phyloP scores from a whole-genome alignment of 1,140 invertebrate genomes.

The Holotrichia oblita region DNA sequence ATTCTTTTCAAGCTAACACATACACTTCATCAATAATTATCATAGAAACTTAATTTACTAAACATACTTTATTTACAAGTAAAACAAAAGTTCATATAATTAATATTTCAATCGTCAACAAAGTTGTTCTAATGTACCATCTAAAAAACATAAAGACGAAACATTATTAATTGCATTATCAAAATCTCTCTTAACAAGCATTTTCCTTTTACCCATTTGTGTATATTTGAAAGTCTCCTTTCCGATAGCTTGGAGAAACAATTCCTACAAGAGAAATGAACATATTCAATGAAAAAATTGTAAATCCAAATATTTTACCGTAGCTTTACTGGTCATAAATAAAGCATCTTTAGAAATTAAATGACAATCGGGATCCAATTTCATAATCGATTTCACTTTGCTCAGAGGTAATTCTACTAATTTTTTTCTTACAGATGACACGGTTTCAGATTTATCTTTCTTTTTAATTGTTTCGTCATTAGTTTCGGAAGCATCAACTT shows the following conservation, averaged over 20 bases:
- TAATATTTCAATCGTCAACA: not conserved
- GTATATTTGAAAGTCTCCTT: constrained; percentile 82
- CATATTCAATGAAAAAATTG: not conserved
- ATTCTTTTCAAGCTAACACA: no score
- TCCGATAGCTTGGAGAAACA: constrained; percentile 83
- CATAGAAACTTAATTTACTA: no score
- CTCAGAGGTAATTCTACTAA: constrained; percentile 76
- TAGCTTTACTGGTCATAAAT: constrained; percentile 84
- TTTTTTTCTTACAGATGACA: constrained; percentile 62
- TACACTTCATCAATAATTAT: no score
- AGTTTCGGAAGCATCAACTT: not conserved
- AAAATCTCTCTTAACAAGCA: constrained; percentile 82
- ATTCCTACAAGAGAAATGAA: constrained; percentile 64
- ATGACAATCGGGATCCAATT: constrained; percentile 84
- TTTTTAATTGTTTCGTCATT: not conserved
- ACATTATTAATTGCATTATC: constrained; percentile 76
- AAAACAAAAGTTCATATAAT: not conserved
- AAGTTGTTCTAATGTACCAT: constrained; percentile 77
- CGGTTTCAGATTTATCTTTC: constrained; percentile 13
- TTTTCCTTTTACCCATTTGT: constrained; percentile 79
- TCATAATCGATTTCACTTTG: constrained; percentile 85
- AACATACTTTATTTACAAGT: not conserved
- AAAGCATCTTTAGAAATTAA: constrained; percentile 81
- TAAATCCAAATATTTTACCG: constrained; percentile 66
- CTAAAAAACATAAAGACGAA: constrained; percentile 79